These are phyloP conservation scores for Chrysogorgia sp. DNA, from an alignment of 92 coral and sea anemone genomes.

Conservation along the genomic window DNA sequence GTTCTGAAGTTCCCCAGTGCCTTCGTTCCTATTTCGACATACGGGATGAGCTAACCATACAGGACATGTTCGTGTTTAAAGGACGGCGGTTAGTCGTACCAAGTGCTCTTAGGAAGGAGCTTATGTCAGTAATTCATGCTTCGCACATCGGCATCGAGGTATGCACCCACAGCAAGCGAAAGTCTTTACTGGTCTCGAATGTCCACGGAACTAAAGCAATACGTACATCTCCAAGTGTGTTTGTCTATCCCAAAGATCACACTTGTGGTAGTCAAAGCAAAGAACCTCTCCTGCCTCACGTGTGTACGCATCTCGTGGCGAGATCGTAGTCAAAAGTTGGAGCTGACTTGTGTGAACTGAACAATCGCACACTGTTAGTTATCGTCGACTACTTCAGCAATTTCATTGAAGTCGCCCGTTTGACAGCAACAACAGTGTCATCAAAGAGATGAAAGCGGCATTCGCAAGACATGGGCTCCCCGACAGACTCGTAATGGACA, in stretches of 20 bases:
- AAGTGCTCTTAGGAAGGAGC: slow-evolving; percentile 48
- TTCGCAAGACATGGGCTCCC: slow-evolving; percentile 54
- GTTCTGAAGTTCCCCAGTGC: slow-evolving; percentile 34
- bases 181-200: slow-evolving; percentile 53
- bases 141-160: slow-evolving; percentile 46
- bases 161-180: slow-evolving; percentile 46
- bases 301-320: slow-evolving; percentile 21
- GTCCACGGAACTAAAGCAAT: slow-evolving; percentile 52
- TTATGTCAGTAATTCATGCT: slow-evolving; percentile 32
- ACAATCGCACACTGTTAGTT: slow-evolving; percentile 38
- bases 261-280: slow-evolving; percentile 34
- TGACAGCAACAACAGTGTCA: slow-evolving; percentile 27
- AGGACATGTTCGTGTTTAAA: slow-evolving; percentile 35
- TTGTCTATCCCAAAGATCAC: slow-evolving; percentile 34
- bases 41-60: slow-evolving; percentile 45
- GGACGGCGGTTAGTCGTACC: slow-evolving; percentile 49
- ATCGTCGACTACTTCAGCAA: slow-evolving; percentile 52
- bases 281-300: slow-evolving; percentile 56
- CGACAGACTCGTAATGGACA: slow-evolving; percentile 49
- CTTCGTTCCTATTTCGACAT: slow-evolving; percentile 39
- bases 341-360: slow-evolving; percentile 49
- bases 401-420: slow-evolving; percentile 41
- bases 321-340: slow-evolving; percentile 52
- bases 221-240: slow-evolving; percentile 49
- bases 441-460: slow-evolving; percentile 24